Evolutionary conservation across 2,888 invertebrate genomes (phyloP).

Genomic region (Lucinisca nassula): DNA sequence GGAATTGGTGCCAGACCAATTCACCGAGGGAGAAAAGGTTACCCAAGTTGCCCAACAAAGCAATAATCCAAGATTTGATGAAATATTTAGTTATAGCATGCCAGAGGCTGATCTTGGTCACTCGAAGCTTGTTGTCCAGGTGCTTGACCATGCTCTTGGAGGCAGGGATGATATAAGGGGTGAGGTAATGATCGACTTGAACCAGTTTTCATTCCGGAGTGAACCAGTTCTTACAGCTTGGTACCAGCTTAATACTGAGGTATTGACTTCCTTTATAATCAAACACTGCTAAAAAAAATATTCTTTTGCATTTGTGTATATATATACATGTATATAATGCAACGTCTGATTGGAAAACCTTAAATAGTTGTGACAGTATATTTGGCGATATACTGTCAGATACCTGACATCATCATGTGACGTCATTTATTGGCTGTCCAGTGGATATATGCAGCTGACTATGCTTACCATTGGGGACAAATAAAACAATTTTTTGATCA

Average conservation of each 20-base stretch:
- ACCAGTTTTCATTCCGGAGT: conserved; percentile 77
- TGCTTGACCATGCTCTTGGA: conserved; percentile 82
- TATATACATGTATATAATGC: too few species aligned
- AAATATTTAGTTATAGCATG: conserved; percentile 84
- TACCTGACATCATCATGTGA: too few species aligned
- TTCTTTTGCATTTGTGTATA: too few species aligned
- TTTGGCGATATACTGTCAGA: too few species aligned
- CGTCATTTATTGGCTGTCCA: too few species aligned
- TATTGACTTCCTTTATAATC: too few species aligned
- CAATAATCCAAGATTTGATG: conserved; percentile 82
- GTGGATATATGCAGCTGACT: too few species aligned
- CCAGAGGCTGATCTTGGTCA: conserved; percentile 74
- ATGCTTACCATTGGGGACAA: too few species aligned
- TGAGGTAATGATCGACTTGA: conserved; percentile 80
- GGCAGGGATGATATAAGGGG: conserved; percentile 84
- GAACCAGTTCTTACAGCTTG: conserved; percentile 81
- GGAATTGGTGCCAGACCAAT: conserved; percentile 76
- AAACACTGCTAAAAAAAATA: too few species aligned
- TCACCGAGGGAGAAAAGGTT: conserved; percentile 72
- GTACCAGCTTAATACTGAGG: conserved; percentile 84
- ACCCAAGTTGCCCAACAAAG: conserved; percentile 77
- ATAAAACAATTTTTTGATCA: too few species aligned
- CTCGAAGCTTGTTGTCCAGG: conserved; percentile 78
- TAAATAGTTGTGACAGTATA: too few species aligned
- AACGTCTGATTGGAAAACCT: too few species aligned